A percentile compares a stretch with the other conserved stretches of the same genome.
phyloP scores from a whole-genome alignment of 2,113 vertebrate genomes.

The Bungarus multicinctus region DNA sequence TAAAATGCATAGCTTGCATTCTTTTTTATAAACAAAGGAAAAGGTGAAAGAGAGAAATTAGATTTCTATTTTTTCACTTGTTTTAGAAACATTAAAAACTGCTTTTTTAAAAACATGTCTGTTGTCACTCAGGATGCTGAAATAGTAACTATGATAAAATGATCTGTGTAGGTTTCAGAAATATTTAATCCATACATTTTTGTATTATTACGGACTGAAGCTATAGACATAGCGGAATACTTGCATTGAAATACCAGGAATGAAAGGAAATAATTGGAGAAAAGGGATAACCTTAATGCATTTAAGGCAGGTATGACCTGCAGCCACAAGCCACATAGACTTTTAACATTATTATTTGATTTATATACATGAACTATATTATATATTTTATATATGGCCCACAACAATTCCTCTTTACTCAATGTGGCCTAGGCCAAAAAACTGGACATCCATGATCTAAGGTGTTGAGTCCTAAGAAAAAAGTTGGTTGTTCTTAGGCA shows the following conservation, averaged over 20 bases:
- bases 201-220: constrained; percentile 7
- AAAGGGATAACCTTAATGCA: neutral
- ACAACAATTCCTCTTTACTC: neutral
- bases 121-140: constrained; percentile 18
- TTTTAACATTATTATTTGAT: neutral
- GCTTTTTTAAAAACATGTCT: neutral
- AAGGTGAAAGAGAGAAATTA: neutral
- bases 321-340: neutral
- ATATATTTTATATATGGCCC: neutral
- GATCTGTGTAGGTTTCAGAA: constrained; percentile 9
- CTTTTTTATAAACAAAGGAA: neutral
- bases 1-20: neutral
- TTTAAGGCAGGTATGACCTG: neutral
- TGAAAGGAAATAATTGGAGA: constrained; percentile 16
- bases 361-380: neutral
- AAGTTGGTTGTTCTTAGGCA: neutral
- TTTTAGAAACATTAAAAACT: neutral
- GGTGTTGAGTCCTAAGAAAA: neutral
- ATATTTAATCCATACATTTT: constrained; percentile 19
- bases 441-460: neutral
- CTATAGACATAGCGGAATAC: constrained; percentile 4
- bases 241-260: constrained; percentile 1
- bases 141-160: constrained; percentile 27
- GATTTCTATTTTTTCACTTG: neutral
- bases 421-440: neutral